phyloP scores from a whole-genome alignment of 2,888 invertebrate genomes.

The Timandra comae region DNA sequence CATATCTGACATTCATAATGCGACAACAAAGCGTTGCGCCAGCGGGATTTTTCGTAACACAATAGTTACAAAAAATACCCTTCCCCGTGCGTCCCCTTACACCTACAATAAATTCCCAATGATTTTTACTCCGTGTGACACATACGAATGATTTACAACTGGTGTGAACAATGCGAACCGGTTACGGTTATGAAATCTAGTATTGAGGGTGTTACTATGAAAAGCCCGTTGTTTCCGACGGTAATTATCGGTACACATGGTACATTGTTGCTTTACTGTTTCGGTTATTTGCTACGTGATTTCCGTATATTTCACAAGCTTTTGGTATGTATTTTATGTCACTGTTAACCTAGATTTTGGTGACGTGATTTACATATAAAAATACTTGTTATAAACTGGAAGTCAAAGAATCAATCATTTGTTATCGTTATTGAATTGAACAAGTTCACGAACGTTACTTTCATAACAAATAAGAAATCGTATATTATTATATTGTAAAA shows the following conservation, averaged over 20 bases:
- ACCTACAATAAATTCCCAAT: conserved; percentile 58
- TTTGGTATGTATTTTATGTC: not conserved
- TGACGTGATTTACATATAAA: too few relatives aligned
- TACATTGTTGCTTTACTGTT: conserved; percentile 38
- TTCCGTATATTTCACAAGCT: conserved; percentile 17
- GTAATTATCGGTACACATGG: conserved; percentile 41
- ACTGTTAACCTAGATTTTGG: too few relatives aligned
- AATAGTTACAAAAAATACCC: conserved; percentile 49
- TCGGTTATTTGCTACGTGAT: conserved; percentile 23
- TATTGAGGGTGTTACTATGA: conserved; percentile 41
- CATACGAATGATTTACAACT: conserved; percentile 65
- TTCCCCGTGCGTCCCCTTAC: conserved; percentile 45
- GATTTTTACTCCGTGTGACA: conserved; percentile 69
- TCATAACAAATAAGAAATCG: too few relatives aligned
- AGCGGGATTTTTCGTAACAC: conserved; percentile 36
- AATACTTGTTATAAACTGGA: too few relatives aligned
- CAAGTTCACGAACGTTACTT: too few relatives aligned
- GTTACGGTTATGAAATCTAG: conserved; percentile 57
- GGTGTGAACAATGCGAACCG: conserved; percentile 54
- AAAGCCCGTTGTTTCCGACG: conserved; percentile 49
- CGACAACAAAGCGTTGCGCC: conserved; percentile 9
- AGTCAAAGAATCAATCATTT: too few relatives aligned
- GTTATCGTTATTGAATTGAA: too few relatives aligned
- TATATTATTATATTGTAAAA: too few relatives aligned
- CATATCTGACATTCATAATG: conserved; percentile 2